Evolutionary conservation across 2,888 invertebrate species (phyloP), one percentile per base, ranked within the genome.

Genomic region (Entomobrya proxima): DNA sequence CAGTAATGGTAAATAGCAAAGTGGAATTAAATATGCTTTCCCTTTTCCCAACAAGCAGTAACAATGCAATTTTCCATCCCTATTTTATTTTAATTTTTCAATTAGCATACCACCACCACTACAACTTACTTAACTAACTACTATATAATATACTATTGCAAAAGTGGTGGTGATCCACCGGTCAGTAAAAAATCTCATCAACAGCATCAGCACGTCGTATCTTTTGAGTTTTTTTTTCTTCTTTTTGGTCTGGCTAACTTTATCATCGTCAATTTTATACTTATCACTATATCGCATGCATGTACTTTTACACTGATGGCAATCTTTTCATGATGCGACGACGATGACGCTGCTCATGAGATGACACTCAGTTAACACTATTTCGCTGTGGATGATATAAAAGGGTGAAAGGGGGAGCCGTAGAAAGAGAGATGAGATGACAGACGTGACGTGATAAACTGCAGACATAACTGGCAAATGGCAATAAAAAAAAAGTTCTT

Each of bases 331-430:
- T n/a, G n/a, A n/a, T n/a, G n/a, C n/a, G n/a, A n/a, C n/a, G n/a
- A n/a, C n/a, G 78, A 37, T 37, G 79, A 64, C 9, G 44, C 18
- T 69, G 30, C 24, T 52, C 35, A 64, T 77, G 83, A n/a, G n/a
- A 77, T 80, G 80, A 85, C 85, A 85, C 85, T 80, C 80, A 85
- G 61, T 80, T 85, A 80, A 74, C 85, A 85, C 85, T 78, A 44
- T 67, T 67, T 67, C n/a, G n/a, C n/a, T 37, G 21, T 40, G 37
- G 67, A 67, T 61, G 72, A 75, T 75, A 74, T 82, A 64, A 75
- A 82, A 82, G 82, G 75, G 82, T 82, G 82, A 79, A 69, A 67
- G 64, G 78, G n/a, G 58, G 61, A 67, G 40, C 30, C 50, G 7
- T 13, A 52, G 79, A 37, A 40, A 30, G 61, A 79, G 37, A 67